phyloP scores from a whole-genome alignment of 2,888 invertebrate genomes.

The Euproctis similis region DNA sequence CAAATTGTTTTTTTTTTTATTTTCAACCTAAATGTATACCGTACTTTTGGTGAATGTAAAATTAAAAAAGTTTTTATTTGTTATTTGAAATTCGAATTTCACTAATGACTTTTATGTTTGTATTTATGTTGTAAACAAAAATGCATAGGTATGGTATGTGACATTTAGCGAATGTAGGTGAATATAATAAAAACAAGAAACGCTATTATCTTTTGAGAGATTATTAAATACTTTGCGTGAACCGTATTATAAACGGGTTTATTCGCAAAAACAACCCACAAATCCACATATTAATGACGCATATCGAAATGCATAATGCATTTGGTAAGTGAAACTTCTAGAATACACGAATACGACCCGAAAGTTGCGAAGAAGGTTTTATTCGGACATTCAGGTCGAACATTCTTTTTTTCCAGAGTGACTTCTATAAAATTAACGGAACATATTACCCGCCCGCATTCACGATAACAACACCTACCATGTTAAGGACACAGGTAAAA shows the following conservation, averaged over 20 bases:
- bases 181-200: too few relatives aligned
- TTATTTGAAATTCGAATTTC: too few relatives aligned
- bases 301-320: slow-evolving; percentile 2
- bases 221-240: too few relatives aligned
- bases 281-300: slow-evolving; percentile 5
- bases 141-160: too few relatives aligned
- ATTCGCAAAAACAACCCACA: slow-evolving; percentile 2
- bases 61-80: too few relatives aligned
- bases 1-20: too few relatives aligned
- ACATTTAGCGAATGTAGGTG: too few relatives aligned
- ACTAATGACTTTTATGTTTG: too few relatives aligned
- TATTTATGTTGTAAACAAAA: too few relatives aligned
- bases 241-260: background rate
- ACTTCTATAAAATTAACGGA: slow-evolving; percentile 74
- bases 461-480: slow-evolving; percentile 52
- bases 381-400: slow-evolving; percentile 27
- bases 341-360: slow-evolving; percentile 12
- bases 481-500: slow-evolving; percentile 59
- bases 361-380: slow-evolving; percentile 14
- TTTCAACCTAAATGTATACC: too few relatives aligned
- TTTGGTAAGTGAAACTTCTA: slow-evolving; percentile 5
- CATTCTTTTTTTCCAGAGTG: slow-evolving; percentile 70
- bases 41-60: too few relatives aligned
- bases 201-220: too few relatives aligned
- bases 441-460: slow-evolving; percentile 59